Base-by-base conservation (phyloP, 1,140 invertebrate genomes). In the Pomacea maculata region DNA sequence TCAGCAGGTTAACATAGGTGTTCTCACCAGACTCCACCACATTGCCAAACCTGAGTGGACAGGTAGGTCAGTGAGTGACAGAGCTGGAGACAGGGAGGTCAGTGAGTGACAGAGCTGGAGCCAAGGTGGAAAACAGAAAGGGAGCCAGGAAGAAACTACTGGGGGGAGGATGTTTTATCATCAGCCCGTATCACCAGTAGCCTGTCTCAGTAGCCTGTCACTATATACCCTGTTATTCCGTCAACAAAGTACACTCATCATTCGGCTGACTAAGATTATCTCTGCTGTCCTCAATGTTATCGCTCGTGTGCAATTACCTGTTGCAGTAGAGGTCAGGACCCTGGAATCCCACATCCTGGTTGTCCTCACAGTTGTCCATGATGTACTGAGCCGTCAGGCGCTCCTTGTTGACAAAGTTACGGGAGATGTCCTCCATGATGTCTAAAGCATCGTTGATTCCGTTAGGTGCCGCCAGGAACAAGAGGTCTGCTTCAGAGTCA, bases 401-500 rank as follows among this genome's bases (percentile, higher is more conserved):
- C 14, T 79, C 71, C 10, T 25, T 19, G 55, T 72, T 67, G 4
- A 45, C 17, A 45, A 78, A 80, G 75, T 19, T 54, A 7, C 78
- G 61, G 11, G 65, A 55, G 63, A 84, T 63, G 10, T 80, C 73
- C 29, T 75, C 64, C 2, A 82, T 74, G 45, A 82, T 64, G 68
- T 75, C 63, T 25, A 79, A 67, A 34, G 83, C 83, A n/a, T 81
- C 76, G 54, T 79, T 71, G 19, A 65, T 57, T 4, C 34, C 75
- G 34, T 57, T 68, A 1, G 75, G 79, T 25, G 75, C 81, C 55
- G 83, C 79, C 75, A 84, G 78, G 71, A 84, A 84, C 57, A 79
- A 65, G 25, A 84, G 6, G 29, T 84, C 83, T 10, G 81, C 75
- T 21, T 77, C n/a, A 15, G 64, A 21, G 10, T 29, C 1, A 6